Conservation (phyloP, 2,888 invertebrate species). For the Eilema griseolum region DNA sequence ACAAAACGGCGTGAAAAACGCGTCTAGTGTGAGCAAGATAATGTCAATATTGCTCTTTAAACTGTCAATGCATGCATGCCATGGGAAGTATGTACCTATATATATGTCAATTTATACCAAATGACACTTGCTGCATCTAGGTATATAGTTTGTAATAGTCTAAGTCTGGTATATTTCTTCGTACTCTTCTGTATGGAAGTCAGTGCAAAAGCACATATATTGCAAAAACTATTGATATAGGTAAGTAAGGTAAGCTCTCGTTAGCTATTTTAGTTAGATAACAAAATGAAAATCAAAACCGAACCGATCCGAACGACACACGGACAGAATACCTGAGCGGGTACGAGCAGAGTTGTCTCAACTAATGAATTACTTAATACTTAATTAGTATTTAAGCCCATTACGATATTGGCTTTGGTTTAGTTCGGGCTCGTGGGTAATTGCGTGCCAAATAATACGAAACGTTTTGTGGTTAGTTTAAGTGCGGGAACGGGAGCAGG, state of each 20-base stretch:
- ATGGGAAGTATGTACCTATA: too few species aligned
- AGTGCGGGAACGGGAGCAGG: background rate
- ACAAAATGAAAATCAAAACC: background rate
- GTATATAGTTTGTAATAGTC: too few species aligned
- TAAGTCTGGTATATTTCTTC: too few species aligned
- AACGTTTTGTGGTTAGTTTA: background rate
- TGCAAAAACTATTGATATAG: too few species aligned
- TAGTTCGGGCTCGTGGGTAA: background rate
- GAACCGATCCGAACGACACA: background rate
- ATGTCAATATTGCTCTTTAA: too few species aligned
- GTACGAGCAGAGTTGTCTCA: background rate
- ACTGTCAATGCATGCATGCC: too few species aligned
- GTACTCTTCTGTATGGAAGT: background rate
- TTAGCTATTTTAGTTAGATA: background rate
- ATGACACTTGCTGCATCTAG: too few species aligned
- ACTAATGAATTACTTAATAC: conserved; percentile 9
- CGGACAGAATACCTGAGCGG: background rate
- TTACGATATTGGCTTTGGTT: background rate
- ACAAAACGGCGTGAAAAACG: too few species aligned
- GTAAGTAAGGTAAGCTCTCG: background rate
- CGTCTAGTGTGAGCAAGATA: too few species aligned
- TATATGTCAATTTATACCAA: too few species aligned
- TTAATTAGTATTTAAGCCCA: conserved; percentile 7
- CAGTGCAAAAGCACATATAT: background rate
- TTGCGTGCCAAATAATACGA: background rate